phyloP scores from a whole-genome alignment of 2,797 vertebrate genomes.

The Alexandromys oeconomus region DNA sequence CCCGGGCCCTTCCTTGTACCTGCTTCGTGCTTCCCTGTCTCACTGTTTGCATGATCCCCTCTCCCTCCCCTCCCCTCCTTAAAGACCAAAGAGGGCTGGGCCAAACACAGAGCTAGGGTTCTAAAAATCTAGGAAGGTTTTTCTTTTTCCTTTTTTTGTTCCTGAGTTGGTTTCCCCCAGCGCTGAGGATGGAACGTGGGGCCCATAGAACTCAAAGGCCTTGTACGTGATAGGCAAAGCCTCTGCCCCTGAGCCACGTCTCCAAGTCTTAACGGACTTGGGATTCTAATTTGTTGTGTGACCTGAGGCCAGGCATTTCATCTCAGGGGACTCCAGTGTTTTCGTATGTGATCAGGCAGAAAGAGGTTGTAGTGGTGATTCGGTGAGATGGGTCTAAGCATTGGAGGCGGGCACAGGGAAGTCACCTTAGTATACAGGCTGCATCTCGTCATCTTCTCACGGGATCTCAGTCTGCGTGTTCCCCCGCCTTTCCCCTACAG shows the following conservation, averaged over 20 bases:
- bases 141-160: neutral
- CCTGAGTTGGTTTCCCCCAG: no score
- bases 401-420: fast-evolving
- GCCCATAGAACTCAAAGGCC: no score
- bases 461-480: neutral
- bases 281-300: neutral
- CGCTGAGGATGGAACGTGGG: neutral
- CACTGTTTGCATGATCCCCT: no score
- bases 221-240: neutral
- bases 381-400: neutral
- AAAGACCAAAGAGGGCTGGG: neutral
- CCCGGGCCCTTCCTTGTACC: fast-evolving
- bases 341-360: neutral
- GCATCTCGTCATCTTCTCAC: neutral
- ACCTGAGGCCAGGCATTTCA: neutral
- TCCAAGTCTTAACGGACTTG: neutral
- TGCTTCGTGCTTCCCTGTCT: neutral
- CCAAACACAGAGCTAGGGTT: neutral
- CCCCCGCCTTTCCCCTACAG: neutral
- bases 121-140: neutral
- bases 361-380: neutral
- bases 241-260: neutral
- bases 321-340: no score
- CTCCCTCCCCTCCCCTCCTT: neutral
- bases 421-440: no score